A percentile compares a stretch with the other conserved stretches of the same genome.
Conservation (phyloP, 2,113 vertebrate genomes). For the Hyaena hyaena region DNA sequence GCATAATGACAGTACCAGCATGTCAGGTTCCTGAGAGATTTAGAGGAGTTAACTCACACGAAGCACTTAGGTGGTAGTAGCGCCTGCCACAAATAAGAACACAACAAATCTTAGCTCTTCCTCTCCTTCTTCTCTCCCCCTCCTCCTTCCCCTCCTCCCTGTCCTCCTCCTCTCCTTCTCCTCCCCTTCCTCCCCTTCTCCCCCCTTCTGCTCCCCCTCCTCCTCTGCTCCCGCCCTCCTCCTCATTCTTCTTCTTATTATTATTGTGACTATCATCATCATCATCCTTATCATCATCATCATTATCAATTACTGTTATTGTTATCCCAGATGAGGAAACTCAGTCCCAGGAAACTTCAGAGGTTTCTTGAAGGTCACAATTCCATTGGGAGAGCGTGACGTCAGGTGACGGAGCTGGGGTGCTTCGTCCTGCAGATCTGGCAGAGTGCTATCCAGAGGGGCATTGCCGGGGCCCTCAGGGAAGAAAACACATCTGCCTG, state of each 20-base stretch:
- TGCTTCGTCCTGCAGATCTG: not conserved
- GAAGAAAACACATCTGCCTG: not conserved
- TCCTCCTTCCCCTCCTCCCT: too few species aligned
- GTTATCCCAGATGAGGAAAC: not conserved
- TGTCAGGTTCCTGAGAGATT: not conserved
- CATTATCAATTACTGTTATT: not conserved
- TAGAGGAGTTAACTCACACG: not conserved
- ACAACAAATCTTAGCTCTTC: not conserved
- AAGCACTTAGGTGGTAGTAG: not conserved
- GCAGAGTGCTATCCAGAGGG: not conserved
- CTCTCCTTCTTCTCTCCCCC: too few species aligned
- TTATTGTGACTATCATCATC: not conserved
- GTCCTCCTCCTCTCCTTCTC: too few species aligned
- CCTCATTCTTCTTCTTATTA: not conserved
- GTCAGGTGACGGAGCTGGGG: too few species aligned
- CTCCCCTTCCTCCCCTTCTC: not conserved
- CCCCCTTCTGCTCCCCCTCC: too few species aligned
- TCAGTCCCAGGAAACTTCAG: not conserved
- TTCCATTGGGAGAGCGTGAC: not conserved
- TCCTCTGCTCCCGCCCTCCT: not conserved
- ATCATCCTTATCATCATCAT: fast-evolving
- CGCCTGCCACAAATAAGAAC: not conserved
- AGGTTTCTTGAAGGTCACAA: not conserved
- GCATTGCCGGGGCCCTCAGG: not conserved
- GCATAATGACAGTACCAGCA: not conserved